Evolutionary conservation across 2,888 invertebrate genomes (phyloP).

Genomic region (Lydus trimaculatus): DNA sequence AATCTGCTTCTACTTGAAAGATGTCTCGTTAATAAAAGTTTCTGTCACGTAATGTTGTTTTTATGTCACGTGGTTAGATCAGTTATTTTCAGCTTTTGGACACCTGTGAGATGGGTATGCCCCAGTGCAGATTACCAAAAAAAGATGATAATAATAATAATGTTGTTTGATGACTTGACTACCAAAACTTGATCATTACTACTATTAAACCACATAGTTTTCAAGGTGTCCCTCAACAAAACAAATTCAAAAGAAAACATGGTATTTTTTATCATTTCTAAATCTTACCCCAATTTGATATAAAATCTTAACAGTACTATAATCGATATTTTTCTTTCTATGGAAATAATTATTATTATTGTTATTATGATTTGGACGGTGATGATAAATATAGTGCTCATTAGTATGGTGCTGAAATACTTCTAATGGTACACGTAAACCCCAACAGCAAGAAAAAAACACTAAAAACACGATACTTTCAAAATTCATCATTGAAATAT

Average conservation of each 20-base stretch:
- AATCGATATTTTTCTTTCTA: constrained; percentile 63
- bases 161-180: constrained; percentile 19
- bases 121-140: constrained; percentile 28
- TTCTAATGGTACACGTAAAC: constrained; percentile 63
- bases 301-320: constrained; percentile 68
- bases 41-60: constrained; percentile 27
- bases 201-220: constrained; percentile 18
- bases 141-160: constrained; percentile 20
- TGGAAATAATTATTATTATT: constrained; percentile 63
- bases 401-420: constrained; percentile 60
- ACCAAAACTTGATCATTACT: constrained; percentile 16
- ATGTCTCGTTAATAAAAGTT: constrained; percentile 13
- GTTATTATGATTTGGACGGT: constrained; percentile 63
- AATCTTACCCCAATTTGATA: constrained; percentile 78
- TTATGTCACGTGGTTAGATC: constrained; percentile 27
- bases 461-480: constrained; percentile 45
- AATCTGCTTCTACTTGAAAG: constrained; percentile 9
- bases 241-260: not conserved
- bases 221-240: constrained; percentile 13
- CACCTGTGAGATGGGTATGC: constrained; percentile 31
- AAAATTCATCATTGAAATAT: constrained; percentile 40
- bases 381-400: constrained; percentile 55
- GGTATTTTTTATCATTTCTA: constrained; percentile 1
- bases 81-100: constrained; percentile 29
- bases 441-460: constrained; percentile 39